Conservation (phyloP, 2,113 vertebrate species). For the Rhinolophus ferrumequinum region DNA sequence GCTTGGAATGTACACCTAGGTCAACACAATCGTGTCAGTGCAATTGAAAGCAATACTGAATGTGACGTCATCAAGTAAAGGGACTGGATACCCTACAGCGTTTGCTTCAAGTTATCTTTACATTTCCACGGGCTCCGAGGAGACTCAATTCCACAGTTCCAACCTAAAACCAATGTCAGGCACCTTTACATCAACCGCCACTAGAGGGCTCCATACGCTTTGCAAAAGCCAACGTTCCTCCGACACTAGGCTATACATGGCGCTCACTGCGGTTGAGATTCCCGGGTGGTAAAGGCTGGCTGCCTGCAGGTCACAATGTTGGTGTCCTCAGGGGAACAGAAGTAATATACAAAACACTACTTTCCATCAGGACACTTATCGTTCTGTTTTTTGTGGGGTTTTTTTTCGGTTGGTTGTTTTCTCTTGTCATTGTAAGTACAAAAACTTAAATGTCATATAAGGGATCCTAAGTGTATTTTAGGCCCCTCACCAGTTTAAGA, state of each 20-base stretch:
- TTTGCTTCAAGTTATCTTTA: not conserved
- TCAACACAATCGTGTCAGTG: conserved; percentile 52
- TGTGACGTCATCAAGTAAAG: not conserved
- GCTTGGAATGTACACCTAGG: conserved; percentile 90
- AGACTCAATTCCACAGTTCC: not conserved
- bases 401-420: not conserved
- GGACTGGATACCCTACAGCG: not conserved
- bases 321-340: conserved; percentile 57
- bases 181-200: conserved; percentile 62
- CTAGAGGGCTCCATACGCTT: conserved; percentile 80
- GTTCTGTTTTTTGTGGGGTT: not conserved
- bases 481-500: not conserved
- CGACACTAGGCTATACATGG: not conserved
- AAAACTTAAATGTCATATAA: not conserved
- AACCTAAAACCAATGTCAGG: not conserved
- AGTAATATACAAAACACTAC: not conserved
- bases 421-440: not conserved
- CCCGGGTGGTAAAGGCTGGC: conserved; percentile 31
- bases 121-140: not conserved
- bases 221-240: conserved; percentile 31
- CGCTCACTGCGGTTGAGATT: not conserved
- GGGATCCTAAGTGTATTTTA: not conserved
- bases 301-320: conserved; percentile 13
- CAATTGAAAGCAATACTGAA: not conserved
- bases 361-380: not conserved